These are phyloP conservation scores for Gracilinanus agilis DNA, from an alignment of 2,113 vertebrate genomes.

Conservation along the genomic window DNA sequence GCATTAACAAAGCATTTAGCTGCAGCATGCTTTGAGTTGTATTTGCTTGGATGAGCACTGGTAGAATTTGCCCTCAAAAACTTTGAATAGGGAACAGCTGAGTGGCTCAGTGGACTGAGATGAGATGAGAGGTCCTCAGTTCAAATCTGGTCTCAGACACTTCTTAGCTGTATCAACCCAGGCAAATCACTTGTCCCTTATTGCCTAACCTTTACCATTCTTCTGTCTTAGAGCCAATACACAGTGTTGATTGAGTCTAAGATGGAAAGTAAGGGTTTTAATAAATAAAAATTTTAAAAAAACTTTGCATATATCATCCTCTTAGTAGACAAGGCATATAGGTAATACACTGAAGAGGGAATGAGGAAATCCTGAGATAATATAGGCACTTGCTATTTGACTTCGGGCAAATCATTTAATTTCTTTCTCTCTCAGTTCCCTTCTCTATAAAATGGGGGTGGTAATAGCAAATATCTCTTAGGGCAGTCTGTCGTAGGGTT, in stretches of 20 bases:
- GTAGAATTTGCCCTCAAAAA: neutral
- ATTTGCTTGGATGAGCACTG: neutral
- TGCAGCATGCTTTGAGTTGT: neutral
- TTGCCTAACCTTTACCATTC: no score
- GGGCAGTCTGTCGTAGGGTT: neutral
- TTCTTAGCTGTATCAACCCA: neutral
- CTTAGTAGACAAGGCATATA: no score
- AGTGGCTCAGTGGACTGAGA: neutral
- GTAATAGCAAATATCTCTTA: neutral
- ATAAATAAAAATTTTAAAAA: no score
- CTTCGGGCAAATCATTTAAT: neutral
- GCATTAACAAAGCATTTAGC: slow-evolving; percentile 35
- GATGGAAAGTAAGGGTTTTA: no score
- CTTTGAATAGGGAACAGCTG: no score
- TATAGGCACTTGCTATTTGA: neutral
- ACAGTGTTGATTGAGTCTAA: no score
- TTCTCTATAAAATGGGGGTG: neutral
- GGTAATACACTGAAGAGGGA: no score
- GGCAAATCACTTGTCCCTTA: neutral
- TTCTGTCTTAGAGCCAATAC: no score
- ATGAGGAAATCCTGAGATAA: no score
- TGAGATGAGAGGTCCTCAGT: no score
- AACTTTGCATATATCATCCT: no score
- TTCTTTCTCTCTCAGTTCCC: neutral
- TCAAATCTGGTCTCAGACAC: neutral